Conservation (phyloP, 2,888 invertebrate species). For the Entomobrya multifasciata region DNA sequence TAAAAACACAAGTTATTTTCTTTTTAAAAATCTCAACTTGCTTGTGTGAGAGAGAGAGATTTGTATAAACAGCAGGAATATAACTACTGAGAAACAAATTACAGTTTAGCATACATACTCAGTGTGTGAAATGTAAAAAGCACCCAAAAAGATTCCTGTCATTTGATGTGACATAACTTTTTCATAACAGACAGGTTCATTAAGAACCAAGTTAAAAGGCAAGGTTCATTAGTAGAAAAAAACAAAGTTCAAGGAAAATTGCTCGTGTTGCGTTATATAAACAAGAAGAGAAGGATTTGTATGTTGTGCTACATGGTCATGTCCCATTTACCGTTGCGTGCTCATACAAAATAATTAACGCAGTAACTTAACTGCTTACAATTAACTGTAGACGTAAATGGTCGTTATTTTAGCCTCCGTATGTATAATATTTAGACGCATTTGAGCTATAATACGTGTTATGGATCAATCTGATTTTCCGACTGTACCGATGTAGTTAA, state of each 20-base stretch:
- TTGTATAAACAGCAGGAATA: conserved; percentile 26
- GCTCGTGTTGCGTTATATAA: neutral
- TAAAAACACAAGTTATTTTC: conserved; percentile 38
- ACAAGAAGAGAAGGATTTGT: neutral
- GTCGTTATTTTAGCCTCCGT: neutral
- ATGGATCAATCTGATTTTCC: no score
- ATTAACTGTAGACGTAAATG: no score
- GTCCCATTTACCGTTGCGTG: neutral
- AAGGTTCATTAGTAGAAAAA: conserved; percentile 73
- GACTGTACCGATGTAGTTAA: no score
- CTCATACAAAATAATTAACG: neutral
- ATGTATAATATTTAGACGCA: no score
- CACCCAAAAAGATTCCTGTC: conserved; percentile 20
- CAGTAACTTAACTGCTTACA: no score
- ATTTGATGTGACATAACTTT: conserved; percentile 50
- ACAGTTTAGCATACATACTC: conserved; percentile 6
- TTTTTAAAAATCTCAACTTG: no score
- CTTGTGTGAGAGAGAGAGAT: no score
- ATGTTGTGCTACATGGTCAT: neutral
- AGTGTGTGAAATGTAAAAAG: no score
- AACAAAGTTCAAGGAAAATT: conserved; percentile 42
- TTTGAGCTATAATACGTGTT: no score
- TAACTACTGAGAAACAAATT: conserved; percentile 19
- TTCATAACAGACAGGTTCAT: conserved; percentile 75
- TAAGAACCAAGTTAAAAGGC: conserved; percentile 64